A percentile compares a stretch with the other conserved stretches of the same genome.
Conservation (phyloP, 2,113 vertebrate genomes). For the Sisor rabdophorus region DNA sequence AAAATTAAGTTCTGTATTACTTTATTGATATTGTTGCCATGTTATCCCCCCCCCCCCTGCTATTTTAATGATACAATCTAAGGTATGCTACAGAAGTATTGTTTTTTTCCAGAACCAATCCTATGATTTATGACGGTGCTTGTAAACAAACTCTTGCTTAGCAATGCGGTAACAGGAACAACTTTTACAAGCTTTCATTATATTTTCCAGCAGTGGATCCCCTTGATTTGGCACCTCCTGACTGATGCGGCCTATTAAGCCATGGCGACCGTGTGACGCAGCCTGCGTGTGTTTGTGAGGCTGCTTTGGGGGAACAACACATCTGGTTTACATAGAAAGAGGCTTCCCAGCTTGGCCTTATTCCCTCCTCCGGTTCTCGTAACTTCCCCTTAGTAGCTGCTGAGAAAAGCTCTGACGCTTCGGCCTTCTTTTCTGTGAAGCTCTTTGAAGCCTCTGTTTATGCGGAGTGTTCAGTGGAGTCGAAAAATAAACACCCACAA, state of each 20-base stretch:
- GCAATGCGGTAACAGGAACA: conserved; percentile 38
- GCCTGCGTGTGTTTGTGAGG: background rate
- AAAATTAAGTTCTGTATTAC: background rate
- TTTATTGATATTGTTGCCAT: background rate
- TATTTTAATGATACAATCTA: background rate
- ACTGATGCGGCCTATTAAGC: conserved; percentile 52
- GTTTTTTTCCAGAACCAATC: no score
- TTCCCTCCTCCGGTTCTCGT: conserved; percentile 41
- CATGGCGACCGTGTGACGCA: conserved; percentile 45
- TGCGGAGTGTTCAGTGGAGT: background rate
- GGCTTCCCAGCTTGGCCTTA: conserved; percentile 30
- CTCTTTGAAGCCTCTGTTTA: conserved; percentile 31
- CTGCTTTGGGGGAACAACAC: conserved; percentile 32
- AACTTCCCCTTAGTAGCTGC: conserved; percentile 47
- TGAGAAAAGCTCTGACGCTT: conserved; percentile 36
- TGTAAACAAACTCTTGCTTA: conserved; percentile 43
- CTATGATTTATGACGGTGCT: conserved; percentile 15
- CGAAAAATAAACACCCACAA: conserved; percentile 6
- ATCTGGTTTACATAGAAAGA: conserved; percentile 55
- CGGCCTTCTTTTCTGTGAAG: conserved; percentile 16
- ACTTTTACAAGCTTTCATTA: conserved; percentile 34
- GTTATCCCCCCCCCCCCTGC: no score
- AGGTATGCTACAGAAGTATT: background rate
- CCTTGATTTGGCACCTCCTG: conserved; percentile 46
- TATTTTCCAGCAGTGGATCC: conserved; percentile 48